A percentile compares a stretch with the other conserved stretches of the same genome.
These are phyloP conservation scores for Aphodius granarius DNA, from an alignment of 2,888 invertebrate genomes.

Conservation along the genomic window DNA sequence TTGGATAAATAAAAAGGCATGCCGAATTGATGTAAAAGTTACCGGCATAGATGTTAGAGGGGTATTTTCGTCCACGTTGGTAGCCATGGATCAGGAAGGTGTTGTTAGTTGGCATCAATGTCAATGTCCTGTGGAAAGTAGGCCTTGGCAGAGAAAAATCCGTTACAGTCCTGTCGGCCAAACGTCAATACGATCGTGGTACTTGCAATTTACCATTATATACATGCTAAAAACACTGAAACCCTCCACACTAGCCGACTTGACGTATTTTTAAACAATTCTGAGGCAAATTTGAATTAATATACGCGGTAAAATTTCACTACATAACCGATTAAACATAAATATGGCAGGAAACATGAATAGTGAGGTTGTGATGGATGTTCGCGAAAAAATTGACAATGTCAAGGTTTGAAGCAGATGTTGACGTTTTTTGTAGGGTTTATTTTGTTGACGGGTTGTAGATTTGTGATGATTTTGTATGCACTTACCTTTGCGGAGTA, in stretches of 20 bases:
- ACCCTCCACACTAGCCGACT: not conserved
- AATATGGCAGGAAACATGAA: not conserved
- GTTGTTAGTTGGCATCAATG: not conserved
- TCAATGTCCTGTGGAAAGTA: not conserved
- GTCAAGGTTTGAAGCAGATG: not conserved
- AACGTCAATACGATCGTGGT: conserved; percentile 3
- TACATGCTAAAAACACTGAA: not conserved
- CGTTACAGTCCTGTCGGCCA: conserved; percentile 8
- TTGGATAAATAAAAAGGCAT: not conserved
- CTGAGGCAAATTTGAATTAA: too few species aligned
- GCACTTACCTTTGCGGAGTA: not conserved
- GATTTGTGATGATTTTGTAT: not conserved
- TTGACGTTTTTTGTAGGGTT: not conserved
- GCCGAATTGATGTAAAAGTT: not conserved
- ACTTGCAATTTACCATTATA: not conserved
- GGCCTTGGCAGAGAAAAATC: conserved; percentile 7
- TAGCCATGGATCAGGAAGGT: not conserved
- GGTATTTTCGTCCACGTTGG: conserved; percentile 5
- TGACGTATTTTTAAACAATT: not conserved
- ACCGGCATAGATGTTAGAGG: conserved; percentile 8
- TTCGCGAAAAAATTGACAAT: not conserved
- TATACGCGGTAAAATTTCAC: not conserved
- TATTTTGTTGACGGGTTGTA: not conserved
- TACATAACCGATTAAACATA: not conserved
- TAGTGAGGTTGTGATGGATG: not conserved